Base-by-base conservation (phyloP, 2,113 vertebrate species). In the Chionis minor region DNA sequence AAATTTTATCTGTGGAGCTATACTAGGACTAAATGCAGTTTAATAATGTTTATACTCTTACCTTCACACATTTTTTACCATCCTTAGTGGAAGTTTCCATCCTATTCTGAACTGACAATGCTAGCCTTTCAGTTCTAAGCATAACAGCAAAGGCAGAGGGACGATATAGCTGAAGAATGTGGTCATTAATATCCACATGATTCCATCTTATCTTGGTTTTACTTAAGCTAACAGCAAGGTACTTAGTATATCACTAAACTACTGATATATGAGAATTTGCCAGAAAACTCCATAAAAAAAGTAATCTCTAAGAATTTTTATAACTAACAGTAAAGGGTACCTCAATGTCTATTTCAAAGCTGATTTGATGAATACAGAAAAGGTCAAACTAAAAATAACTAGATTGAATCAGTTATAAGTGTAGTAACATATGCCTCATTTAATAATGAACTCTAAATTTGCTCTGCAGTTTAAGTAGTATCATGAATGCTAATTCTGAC, bases 361-460 rank as follows among this genome's bases (percentile, higher is more conserved):
- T 97, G 97, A 97, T 98, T 96, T 98, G 97, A 98, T 98, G 97
- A 97, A 98, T 98, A 97, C 79, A 97, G 97, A 98, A 98, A 98
- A 98, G 98, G 98, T 98, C 98, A 98, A 97, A 95, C 98, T 98
- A 98, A 98, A 98, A 98, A 98, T 98, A 98, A 96, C 97, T 92
- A 95, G 93, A 94, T 86, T 96, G 97, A 98, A 98, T 97, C 96
- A 97, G 96, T 97, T 97, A 96, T 98, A 98, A 98, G 95, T 97
- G 90, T 98, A 97, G 97, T 96, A 98, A 97, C 98, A 98, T 98
- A 98, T 98, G 98, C 97, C 96, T 98, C 96, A 97, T 98, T 98
- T 98, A 98, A 98, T 98, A 98, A 98, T 92, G 94, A 97, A 97
- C 97, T 98, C 94, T 90, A 97, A 98, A 98, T 98, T 96, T 96